Base-by-base conservation (phyloP, 92 coral and sea anemone species). In the Zoanthus gigantus region DNA sequence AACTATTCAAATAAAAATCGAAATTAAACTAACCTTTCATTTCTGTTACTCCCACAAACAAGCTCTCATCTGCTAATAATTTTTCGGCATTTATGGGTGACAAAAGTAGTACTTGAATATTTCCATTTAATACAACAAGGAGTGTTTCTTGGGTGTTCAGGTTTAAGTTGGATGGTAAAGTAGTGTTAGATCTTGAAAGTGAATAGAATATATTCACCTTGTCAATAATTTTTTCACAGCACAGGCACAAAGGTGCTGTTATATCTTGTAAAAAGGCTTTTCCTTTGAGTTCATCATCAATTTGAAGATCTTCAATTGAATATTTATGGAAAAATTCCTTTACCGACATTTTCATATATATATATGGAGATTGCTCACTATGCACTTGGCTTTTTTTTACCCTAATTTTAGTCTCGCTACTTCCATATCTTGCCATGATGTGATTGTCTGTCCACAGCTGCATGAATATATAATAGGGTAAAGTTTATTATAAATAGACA, bases 1-100 rank as follows among this genome's bases (percentile, higher is more conserved):
- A 37, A 37, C 2, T 37, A 50, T 50, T 50, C 12, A 50, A 7
- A 7, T 50, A 50, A 7, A 11, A 11, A 50, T 8, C 12, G 0
- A 1, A 50, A 7, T 50, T 50, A 50, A 50, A 48, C 80, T 31
- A 76, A 80, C 85, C 85, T 80, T 63, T 65, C 0, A 63, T 80
- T 80, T 80, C 85, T n/a, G 85, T 80, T 34, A 67, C 9, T 44
- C 85, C 74, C 45, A 80, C 28, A 42, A 80, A 63, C 30, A 61
- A 44, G 85, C 74, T 61, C 79, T 83, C 42, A 8, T 73, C 87
- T 9, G 65, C 16, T 5, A 54, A 68, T 53, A 90, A 56, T 81
- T 79, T 87, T 31, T 74, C 90, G 1, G 90, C 88, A 81, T 86
- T 48, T 44, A 90, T 30, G 46, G 93, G 77, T 10, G 93, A 90